Evolutionary conservation across 1,140 invertebrate genomes (phyloP).

Genomic region (Forficula auricularia): DNA sequence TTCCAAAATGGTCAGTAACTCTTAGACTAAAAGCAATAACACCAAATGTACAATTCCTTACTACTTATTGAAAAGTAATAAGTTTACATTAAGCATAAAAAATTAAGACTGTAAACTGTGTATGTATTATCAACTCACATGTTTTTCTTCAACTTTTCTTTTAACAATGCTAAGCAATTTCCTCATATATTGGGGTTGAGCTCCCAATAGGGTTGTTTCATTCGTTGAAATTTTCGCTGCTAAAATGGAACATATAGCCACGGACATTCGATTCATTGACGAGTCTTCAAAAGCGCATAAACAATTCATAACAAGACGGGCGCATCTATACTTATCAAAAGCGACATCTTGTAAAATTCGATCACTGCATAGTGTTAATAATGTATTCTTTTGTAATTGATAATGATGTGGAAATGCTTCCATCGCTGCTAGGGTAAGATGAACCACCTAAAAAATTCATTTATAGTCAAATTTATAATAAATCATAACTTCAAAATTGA

Average conservation of each 20-base stretch:
- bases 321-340: conserved; percentile 57
- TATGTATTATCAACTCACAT: no score
- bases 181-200: conserved; percentile 50
- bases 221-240: conserved; percentile 54
- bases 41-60: no score
- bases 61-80: no score
- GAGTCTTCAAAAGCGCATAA: conserved; percentile 52
- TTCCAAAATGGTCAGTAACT: no score
- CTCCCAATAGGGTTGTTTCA: conserved; percentile 53
- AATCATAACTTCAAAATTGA: no score
- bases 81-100: no score
- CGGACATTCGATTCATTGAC: conserved; percentile 63
- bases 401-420: conserved; percentile 49
- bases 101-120: no score
- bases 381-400: conserved; percentile 57
- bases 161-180: conserved; percentile 53
- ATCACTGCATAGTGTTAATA: conserved; percentile 61
- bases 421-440: conserved; percentile 52
- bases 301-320: conserved; percentile 56
- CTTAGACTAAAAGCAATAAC: no score
- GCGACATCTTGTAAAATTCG: conserved; percentile 56
- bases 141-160: conserved; percentile 36
- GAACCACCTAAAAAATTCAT: conserved; percentile 32
- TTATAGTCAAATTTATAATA: no score
- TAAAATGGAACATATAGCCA: conserved; percentile 62